Evolutionary conservation across 2,113 vertebrate genomes (phyloP).

Genomic region (Shinisaurus crocodilurus): DNA sequence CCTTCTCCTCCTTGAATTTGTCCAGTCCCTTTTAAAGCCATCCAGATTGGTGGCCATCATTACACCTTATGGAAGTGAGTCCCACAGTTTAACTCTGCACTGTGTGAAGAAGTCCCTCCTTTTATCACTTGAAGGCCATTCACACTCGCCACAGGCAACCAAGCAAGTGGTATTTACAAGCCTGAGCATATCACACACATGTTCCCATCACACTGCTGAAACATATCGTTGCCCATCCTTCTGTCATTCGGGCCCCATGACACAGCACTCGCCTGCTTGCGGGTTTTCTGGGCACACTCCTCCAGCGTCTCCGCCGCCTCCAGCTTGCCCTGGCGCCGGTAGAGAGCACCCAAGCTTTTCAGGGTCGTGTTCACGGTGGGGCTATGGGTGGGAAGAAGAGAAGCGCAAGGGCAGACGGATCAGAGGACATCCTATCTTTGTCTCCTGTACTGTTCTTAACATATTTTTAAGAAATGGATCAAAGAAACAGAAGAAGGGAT

Average conservation of each 20-base stretch:
- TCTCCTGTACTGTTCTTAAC: neutral
- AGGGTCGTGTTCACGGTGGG: conserved; percentile 90
- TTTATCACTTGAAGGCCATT: too few species aligned
- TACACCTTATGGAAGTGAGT: too few species aligned
- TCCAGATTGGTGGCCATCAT: too few species aligned
- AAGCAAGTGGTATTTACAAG: too few species aligned
- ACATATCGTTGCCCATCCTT: accelerated
- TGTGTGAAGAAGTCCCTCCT: too few species aligned
- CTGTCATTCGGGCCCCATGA: too few species aligned
- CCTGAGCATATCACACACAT: neutral
- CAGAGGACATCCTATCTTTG: neutral
- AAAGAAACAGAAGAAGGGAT: too few species aligned
- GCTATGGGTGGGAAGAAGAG: conserved; percentile 56
- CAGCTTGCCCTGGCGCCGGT: conserved; percentile 91
- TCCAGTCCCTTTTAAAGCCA: too few species aligned
- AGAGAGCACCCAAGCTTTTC: conserved; percentile 87
- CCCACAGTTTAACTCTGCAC: too few species aligned
- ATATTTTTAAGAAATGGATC: too few species aligned
- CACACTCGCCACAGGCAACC: neutral
- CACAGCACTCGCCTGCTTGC: conserved; percentile 81
- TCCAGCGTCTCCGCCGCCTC: conserved; percentile 90
- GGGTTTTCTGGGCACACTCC: conserved; percentile 86
- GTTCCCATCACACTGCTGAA: neutral
- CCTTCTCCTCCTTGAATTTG: too few species aligned
- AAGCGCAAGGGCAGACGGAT: neutral